Percentiles rank a stretch among this genome's conserved stretches.
Conservation (phyloP, 2,888 invertebrate genomes). For the Acleris literana region DNA sequence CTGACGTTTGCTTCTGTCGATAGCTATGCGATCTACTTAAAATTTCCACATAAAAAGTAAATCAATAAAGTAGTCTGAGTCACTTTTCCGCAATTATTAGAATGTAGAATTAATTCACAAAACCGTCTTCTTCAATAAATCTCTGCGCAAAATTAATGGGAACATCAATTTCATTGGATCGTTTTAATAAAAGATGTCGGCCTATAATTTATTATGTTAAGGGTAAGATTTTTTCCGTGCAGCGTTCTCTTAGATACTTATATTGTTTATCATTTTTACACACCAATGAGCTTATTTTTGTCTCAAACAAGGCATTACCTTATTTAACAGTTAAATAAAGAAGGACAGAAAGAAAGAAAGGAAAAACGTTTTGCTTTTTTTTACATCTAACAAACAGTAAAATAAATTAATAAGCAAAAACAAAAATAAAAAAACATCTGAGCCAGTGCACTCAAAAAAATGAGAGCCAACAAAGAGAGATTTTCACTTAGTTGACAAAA, state of each 20-base stretch:
- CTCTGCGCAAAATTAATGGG: slow-evolving; percentile 50
- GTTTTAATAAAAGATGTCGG: slow-evolving; percentile 51
- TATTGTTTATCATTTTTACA: neutral
- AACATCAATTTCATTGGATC: slow-evolving; percentile 54
- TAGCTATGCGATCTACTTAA: neutral
- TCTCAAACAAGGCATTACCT: no score
- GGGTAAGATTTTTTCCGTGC: slow-evolving; percentile 42
- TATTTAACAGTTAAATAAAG: no score
- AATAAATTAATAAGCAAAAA: no score
- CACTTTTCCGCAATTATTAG: slow-evolving; percentile 45
- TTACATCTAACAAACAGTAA: no score
- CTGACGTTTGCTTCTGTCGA: no score
- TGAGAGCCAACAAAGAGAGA: no score
- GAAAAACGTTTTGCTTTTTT: no score
- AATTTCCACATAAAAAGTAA: neutral
- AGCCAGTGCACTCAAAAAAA: no score
- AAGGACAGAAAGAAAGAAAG: no score
- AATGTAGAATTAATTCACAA: slow-evolving; percentile 54
- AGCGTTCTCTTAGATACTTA: neutral
- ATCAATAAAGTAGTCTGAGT: neutral
- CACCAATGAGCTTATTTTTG: no score
- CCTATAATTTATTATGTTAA: slow-evolving; percentile 52
- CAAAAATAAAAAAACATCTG: no score
- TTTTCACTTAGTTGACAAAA: no score
- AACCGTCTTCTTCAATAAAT: slow-evolving; percentile 51